Conservation (phyloP, 2,797 vertebrate genomes). For the Monodelphis domestica region DNA sequence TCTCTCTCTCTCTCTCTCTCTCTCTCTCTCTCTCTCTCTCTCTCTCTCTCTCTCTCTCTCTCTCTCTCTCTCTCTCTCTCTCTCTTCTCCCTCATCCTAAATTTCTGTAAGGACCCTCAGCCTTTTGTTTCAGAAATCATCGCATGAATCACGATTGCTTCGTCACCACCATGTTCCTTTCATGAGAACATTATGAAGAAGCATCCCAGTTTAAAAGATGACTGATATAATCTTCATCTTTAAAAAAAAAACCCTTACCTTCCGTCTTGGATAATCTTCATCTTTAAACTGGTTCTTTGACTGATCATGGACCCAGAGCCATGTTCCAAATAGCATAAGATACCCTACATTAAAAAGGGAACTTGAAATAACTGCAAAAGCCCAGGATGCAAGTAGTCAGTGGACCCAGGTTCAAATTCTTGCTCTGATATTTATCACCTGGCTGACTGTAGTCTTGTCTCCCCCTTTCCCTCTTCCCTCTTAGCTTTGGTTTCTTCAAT, state of each 20-base stretch:
- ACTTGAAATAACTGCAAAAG: neutral
- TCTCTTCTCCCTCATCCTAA: no score
- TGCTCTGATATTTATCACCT: neutral
- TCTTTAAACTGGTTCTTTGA: neutral
- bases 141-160: neutral
- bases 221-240: neutral
- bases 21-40: no score
- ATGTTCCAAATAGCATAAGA: neutral
- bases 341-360: neutral
- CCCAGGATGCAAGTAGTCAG: neutral
- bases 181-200: neutral
- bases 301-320: neutral
- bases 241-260: no score
- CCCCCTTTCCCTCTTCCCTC: neutral
- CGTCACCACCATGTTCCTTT: neutral
- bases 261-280: no score
- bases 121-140: neutral
- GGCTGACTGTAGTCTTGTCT: neutral
- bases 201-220: neutral
- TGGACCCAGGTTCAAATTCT: neutral
- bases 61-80: no score
- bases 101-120: neutral
- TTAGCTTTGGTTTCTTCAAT: neutral
- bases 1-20: no score
- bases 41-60: no score